phyloP scores from a whole-genome alignment of 2,888 invertebrate genomes.

The Ypsolopha sequella region DNA sequence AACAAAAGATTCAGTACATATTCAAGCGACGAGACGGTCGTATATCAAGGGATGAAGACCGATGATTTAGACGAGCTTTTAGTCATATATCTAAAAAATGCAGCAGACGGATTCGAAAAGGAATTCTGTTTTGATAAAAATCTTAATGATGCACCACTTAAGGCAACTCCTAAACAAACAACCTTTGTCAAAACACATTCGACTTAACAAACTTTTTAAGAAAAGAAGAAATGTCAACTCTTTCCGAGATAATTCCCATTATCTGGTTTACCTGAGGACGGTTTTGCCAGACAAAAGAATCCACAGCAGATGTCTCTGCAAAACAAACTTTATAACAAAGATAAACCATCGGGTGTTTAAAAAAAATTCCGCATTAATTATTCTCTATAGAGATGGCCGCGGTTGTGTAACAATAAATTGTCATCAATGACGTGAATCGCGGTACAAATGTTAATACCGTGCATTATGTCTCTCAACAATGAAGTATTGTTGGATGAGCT shows the following conservation, averaged over 20 bases:
- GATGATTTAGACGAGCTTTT: not conserved
- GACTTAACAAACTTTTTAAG: constrained; percentile 42
- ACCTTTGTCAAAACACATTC: constrained; percentile 55
- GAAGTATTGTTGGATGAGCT: constrained; percentile 52
- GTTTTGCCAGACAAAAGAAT: constrained; percentile 42
- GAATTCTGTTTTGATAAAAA: constrained; percentile 18
- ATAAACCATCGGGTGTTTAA: constrained; percentile 50
- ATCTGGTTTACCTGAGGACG: constrained; percentile 61
- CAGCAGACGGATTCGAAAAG: not conserved
- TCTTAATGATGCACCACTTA: constrained; percentile 34
- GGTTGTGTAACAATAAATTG: constrained; percentile 58
- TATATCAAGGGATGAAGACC: not conserved
- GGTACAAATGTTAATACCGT: constrained; percentile 64
- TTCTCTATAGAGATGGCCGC: constrained; percentile 35
- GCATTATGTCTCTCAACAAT: constrained; percentile 62
- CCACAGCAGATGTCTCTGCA: constrained; percentile 62
- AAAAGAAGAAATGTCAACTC: constrained; percentile 59
- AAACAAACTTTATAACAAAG: constrained; percentile 60
- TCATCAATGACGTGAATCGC: constrained; percentile 64
- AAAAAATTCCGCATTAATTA: constrained; percentile 33
- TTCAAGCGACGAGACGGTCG: too few relatives aligned
- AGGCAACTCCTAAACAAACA: constrained; percentile 50
- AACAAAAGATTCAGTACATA: not conserved
- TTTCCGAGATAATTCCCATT: constrained; percentile 58
- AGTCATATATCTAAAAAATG: not conserved